Percentiles rank a stretch among this genome's conserved stretches.
phyloP scores from a whole-genome alignment of 2,888 invertebrate species.

The Metacarcinus magister region DNA sequence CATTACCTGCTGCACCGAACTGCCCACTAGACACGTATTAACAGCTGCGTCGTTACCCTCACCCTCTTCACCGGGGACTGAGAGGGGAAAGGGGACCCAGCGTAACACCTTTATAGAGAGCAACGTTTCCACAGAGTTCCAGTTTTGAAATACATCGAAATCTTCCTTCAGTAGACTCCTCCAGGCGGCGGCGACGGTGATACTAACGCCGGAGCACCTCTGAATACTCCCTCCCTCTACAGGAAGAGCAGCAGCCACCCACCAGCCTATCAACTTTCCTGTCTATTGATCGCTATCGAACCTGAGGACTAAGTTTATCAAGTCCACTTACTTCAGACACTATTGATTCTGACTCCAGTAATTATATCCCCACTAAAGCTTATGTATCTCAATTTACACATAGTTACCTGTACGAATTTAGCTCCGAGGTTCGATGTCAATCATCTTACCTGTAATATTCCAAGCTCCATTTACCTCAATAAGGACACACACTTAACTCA shows the following conservation, averaged over 20 bases:
- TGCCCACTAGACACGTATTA: constrained; percentile 26
- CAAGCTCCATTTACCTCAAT: background rate
- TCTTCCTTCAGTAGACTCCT: background rate
- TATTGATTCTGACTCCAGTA: background rate
- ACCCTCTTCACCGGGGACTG: background rate
- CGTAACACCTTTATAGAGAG: background rate
- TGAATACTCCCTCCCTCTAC: too few relatives aligned
- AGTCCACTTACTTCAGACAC: constrained; percentile 28
- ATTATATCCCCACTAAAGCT: background rate
- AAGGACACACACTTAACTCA: background rate
- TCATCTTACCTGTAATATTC: background rate
- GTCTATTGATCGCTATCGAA: constrained; percentile 30
- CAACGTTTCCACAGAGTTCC: background rate
- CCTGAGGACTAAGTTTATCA: background rate
- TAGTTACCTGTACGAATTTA: background rate
- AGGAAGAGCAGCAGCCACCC: background rate
- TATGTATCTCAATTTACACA: background rate
- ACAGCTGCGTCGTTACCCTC: background rate
- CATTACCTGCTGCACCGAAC: background rate
- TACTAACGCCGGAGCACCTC: too few relatives aligned
- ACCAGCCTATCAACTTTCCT: background rate
- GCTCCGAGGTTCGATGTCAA: background rate
- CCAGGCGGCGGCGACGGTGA: too few relatives aligned
- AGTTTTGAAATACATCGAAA: background rate
- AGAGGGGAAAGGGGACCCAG: background rate